Evolutionary conservation across 2,888 invertebrate genomes (phyloP), one percentile per base, ranked within the genome.

Genomic region (Pardosa pseudoannulata): DNA sequence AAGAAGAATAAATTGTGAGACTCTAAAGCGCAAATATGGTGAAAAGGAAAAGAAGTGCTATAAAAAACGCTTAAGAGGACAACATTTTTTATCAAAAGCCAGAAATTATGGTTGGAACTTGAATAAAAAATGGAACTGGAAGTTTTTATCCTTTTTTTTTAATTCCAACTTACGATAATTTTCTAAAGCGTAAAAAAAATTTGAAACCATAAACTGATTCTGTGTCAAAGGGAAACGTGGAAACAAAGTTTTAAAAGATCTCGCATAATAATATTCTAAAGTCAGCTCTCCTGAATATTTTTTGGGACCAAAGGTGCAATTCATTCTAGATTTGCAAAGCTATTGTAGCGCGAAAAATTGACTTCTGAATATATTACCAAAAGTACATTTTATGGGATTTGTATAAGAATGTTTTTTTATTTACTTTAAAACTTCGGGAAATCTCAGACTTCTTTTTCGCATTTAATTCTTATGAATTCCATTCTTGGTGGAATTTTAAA

Each of bases 21-120:
- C 46, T 13, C 46, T 46, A 2, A 16, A 46, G 46, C 46, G 2
- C 46, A 46, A 46, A 13, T 46, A 16, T 16, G 16, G 46, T 16
- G 16, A 46, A 46, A 16, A 16, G 46, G 16, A 16, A 46, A 13
- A 16, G 16, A 7, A 16, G 2, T 16, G 16, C 16, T 2, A 46
- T 16, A 46, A 46, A 46, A 46, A 46, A 2, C 16, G 9, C 16
- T 46, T n/a, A 46, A 46, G 46, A 46, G 13, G 46, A 16, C 46
- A 36, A 36, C 16, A 46, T 46, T 46, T 46, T 46, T 46, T 46
- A 46, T 46, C 46, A 46, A 46, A 46, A 46, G 46, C 46, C 16
- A 16, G 46, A 46, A 46, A 46, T 46, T 46, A 46, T 46, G 46
- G 46, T 2, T 13, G 16, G 46, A 46, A 2, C 46, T 13, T 16